Conservation (phyloP, 2,888 invertebrate genomes). For the Parnassius glacialis region DNA sequence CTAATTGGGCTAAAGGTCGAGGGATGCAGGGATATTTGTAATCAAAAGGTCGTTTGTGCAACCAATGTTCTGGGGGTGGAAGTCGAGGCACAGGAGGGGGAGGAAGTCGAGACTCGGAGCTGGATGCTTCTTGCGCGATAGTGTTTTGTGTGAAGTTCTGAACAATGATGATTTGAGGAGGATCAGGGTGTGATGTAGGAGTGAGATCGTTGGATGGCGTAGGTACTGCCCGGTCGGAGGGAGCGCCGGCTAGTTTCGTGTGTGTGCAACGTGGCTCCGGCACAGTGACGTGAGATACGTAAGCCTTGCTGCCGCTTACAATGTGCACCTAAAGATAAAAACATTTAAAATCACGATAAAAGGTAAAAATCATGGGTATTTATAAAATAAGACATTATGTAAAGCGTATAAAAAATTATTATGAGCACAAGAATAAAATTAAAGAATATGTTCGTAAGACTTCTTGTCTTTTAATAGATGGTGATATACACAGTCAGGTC, state of each 20-base stretch:
- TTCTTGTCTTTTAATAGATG: too few relatives aligned
- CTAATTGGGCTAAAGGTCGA: constrained; percentile 61
- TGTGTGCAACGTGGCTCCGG: constrained; percentile 34
- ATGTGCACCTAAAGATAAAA: constrained; percentile 56
- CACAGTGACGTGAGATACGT: constrained; percentile 33
- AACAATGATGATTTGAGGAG: constrained; percentile 40
- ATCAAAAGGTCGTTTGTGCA: constrained; percentile 64
- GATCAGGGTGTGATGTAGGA: constrained; percentile 21
- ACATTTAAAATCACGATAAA: background rate
- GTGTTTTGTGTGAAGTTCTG: constrained; percentile 36
- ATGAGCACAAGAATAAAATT: too few relatives aligned
- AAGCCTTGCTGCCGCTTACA: constrained; percentile 49
- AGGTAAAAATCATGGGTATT: too few relatives aligned
- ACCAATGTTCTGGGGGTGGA: constrained; percentile 71
- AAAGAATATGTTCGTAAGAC: too few relatives aligned
- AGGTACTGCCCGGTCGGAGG: constrained; percentile 37
- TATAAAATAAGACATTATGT: too few relatives aligned
- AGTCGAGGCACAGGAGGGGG: constrained; percentile 53
- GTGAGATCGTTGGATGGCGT: constrained; percentile 33
- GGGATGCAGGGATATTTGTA: constrained; percentile 68
- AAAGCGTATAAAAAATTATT: too few relatives aligned
- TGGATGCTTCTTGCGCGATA: constrained; percentile 34
- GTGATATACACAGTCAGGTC: too few relatives aligned
- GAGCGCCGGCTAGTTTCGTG: constrained; percentile 36
- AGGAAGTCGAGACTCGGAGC: constrained; percentile 36